phyloP scores from a whole-genome alignment of 2,113 vertebrate genomes.

The Lathamus discolor region DNA sequence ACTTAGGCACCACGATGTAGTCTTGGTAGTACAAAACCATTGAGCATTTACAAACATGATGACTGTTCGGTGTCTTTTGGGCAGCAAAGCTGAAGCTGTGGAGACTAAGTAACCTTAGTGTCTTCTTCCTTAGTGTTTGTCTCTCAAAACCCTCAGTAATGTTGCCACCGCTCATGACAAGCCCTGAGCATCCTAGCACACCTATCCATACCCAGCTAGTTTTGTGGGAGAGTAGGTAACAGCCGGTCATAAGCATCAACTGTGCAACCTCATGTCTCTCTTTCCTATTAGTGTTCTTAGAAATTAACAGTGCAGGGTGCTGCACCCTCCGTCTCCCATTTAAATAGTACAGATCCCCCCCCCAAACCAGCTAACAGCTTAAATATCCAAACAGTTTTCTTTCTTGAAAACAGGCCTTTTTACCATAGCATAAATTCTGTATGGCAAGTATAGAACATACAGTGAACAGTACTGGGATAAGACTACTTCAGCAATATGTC shows the following conservation, averaged over 20 bases:
- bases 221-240: not conserved
- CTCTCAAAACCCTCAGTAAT: not conserved
- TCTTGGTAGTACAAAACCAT: not conserved
- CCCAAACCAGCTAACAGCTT: not conserved
- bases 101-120: not conserved
- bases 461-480: not conserved
- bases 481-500: not conserved
- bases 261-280: not conserved
- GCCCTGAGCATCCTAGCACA: not conserved
- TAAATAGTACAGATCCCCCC: not conserved
- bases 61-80: not conserved
- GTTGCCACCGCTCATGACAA: not conserved
- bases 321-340: not conserved
- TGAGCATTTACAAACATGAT: not conserved
- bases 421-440: not conserved
- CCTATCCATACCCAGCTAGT: not conserved
- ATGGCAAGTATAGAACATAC: not conserved
- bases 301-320: not conserved
- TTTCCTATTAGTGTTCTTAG: not conserved
- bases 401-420: not conserved
- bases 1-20: not conserved
- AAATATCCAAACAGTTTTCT: not conserved
- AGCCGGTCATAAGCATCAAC: not conserved
- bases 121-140: not conserved
- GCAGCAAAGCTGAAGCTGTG: not conserved